Percentiles rank a stretch among this genome's conserved stretches.
Conservation (phyloP, 2,888 invertebrate genomes). For the Pammene fasciana region DNA sequence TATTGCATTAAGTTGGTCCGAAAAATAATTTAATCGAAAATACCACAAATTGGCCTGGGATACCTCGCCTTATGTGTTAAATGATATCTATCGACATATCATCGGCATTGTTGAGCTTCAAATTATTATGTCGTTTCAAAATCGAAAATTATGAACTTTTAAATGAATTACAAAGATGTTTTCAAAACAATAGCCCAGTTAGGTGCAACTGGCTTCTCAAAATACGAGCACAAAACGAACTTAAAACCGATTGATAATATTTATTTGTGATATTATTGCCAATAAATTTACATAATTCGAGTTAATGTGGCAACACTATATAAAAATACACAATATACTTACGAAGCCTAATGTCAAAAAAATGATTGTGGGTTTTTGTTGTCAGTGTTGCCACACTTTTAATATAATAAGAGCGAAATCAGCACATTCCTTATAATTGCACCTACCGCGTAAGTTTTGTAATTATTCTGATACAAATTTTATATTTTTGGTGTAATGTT, state of each 20-base stretch:
- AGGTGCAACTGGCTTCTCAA: slow-evolving; percentile 29
- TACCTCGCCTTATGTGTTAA: slow-evolving; percentile 29
- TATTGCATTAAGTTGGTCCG: too few species aligned
- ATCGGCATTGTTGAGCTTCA: slow-evolving; percentile 79
- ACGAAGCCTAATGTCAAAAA: slow-evolving; percentile 35
- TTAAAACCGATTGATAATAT: slow-evolving; percentile 61
- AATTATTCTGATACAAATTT: slow-evolving; percentile 75
- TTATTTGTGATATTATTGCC: slow-evolving; percentile 78
- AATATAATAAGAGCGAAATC: slow-evolving; percentile 36
- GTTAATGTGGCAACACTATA: slow-evolving; percentile 48
- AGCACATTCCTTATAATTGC: slow-evolving; percentile 71
- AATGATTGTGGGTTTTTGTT: slow-evolving; percentile 12
- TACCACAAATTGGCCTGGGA: background rate
- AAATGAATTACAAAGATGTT: background rate
- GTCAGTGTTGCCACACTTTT: slow-evolving; percentile 19
- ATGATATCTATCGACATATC: slow-evolving; percentile 75
- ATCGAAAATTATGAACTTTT: slow-evolving; percentile 51
- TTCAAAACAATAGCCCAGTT: slow-evolving; percentile 22
- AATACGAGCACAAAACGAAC: slow-evolving; percentile 40
- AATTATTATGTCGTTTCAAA: slow-evolving; percentile 64
- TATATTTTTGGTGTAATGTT: slow-evolving; percentile 69
- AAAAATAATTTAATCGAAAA: background rate
- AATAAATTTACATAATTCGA: slow-evolving; percentile 63
- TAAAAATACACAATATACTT: slow-evolving; percentile 50
- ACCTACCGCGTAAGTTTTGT: slow-evolving; percentile 66